Conservation (phyloP, 2,888 invertebrate species). For the Coleophora flavipennella region DNA sequence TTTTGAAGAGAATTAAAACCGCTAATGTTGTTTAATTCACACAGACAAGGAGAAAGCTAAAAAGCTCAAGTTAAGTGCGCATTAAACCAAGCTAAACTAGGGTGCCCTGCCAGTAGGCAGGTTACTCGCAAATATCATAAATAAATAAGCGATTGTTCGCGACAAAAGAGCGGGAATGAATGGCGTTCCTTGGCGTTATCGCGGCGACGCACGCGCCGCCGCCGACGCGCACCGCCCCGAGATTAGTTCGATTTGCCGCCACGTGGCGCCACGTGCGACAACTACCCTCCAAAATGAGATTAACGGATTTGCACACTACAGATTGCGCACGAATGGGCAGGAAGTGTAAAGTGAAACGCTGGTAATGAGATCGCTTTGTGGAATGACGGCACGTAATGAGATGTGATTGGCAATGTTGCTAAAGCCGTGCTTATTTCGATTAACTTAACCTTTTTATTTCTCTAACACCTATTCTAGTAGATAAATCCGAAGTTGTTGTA, state of each 20-base stretch:
- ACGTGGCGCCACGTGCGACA: conserved; percentile 66
- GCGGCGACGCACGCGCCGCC: conserved; percentile 59
- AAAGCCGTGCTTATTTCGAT: background rate
- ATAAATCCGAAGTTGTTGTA: too few species aligned
- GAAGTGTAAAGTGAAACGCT: conserved; percentile 72
- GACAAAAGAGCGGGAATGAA: conserved; percentile 69
- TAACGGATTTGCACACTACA: conserved; percentile 73
- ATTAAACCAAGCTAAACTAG: conserved; percentile 35
- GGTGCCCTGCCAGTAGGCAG: conserved; percentile 43
- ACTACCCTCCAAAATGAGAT: conserved; percentile 66
- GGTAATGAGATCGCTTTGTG: conserved; percentile 65
- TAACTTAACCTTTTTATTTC: too few species aligned
- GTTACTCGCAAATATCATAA: conserved; percentile 69
- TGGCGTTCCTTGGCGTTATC: conserved; percentile 70
- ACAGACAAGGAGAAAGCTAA: background rate
- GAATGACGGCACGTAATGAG: conserved; percentile 35
- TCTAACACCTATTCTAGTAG: too few species aligned
- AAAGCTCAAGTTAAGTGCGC: conserved; percentile 32
- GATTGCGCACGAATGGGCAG: conserved; percentile 70
- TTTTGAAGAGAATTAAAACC: too few species aligned
- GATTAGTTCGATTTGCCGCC: conserved; percentile 68
- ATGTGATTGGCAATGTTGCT: conserved; percentile 11
- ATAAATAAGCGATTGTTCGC: conserved; percentile 70
- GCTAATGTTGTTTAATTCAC: too few species aligned
- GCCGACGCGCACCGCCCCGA: conserved; percentile 60